Conservation (phyloP, 2,888 invertebrate genomes). For the Drosophila putrida region DNA sequence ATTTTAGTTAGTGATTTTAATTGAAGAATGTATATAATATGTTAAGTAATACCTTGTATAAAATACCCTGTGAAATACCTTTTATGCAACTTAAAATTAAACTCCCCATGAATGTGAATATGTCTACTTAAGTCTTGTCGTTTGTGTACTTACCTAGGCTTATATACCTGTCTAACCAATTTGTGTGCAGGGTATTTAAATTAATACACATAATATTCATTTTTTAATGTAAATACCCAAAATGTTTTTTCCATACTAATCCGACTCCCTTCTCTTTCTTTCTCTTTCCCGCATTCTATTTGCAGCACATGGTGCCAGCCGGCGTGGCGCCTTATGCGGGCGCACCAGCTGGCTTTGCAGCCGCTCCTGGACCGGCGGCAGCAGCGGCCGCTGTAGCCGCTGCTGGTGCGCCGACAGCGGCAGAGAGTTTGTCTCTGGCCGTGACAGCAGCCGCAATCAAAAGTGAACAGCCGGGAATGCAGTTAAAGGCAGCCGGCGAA, state of each 20-base stretch:
- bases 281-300: conserved; percentile 16
- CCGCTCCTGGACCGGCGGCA: conserved; percentile 81
- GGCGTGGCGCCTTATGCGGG: conserved; percentile 85
- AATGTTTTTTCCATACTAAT: conserved; percentile 57
- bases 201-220: conserved; percentile 7
- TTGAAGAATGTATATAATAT: too few species aligned
- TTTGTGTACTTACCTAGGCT: not conserved
- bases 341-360: conserved; percentile 85
- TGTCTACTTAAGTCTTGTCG: too few species aligned
- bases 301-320: conserved; percentile 85
- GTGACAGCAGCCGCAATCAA: conserved; percentile 82
- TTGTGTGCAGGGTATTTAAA: not conserved
- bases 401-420: conserved; percentile 72
- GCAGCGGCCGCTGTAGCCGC: conserved; percentile 82
- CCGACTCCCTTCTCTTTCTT: conserved; percentile 32
- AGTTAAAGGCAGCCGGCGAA: conserved; percentile 81
- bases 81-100: too few species aligned
- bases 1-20: too few species aligned
- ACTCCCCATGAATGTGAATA: too few species aligned
- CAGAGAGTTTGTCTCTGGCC: conserved; percentile 84
- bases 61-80: too few species aligned
- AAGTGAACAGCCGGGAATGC: conserved; percentile 83
- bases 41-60: too few species aligned
- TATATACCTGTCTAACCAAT: not conserved
- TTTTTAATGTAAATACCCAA: conserved; percentile 35